phyloP scores from a whole-genome alignment of 2,797 vertebrate genomes.

The Chanos chanos region DNA sequence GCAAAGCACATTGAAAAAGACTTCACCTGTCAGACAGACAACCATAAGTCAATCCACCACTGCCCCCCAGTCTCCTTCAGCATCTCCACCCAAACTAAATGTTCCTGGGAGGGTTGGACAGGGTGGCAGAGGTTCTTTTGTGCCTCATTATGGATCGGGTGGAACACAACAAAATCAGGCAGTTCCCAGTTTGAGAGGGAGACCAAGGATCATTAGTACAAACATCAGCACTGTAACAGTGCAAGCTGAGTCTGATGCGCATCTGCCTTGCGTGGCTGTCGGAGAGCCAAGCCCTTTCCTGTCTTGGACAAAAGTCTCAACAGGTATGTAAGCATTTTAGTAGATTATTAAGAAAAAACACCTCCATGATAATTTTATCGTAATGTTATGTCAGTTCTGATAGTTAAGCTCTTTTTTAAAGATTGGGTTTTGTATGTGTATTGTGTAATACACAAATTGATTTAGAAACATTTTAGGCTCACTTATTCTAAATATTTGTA shows the following conservation, averaged over 20 bases:
- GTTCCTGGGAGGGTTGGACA: slow-evolving; percentile 22
- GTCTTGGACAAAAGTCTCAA: slow-evolving; percentile 87
- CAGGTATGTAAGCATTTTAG: slow-evolving; percentile 67
- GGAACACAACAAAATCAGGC: slow-evolving; percentile 49
- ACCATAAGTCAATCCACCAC: slow-evolving; percentile 14
- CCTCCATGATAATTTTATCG: too few species aligned
- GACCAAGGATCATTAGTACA: slow-evolving; percentile 70
- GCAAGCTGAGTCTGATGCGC: slow-evolving; percentile 72
- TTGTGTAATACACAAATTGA: too few species aligned
- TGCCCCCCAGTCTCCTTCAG: slow-evolving; percentile 9
- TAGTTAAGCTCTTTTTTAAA: too few species aligned
- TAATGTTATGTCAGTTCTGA: too few species aligned
- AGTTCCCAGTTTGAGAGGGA: slow-evolving; percentile 55
- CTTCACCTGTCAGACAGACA: neutral
- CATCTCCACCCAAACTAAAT: slow-evolving; percentile 24
- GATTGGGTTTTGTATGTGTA: too few species aligned
- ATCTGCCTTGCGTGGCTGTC: slow-evolving; percentile 76
- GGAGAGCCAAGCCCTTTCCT: slow-evolving; percentile 80
- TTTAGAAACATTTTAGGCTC: too few species aligned
- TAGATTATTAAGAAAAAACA: neutral
- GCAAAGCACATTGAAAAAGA: slow-evolving; percentile 19
- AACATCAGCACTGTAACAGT: slow-evolving; percentile 66
- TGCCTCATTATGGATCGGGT: slow-evolving; percentile 39
- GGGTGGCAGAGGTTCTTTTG: slow-evolving; percentile 4
- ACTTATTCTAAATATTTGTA: too few species aligned